These are phyloP conservation scores for Barbus barbus DNA, from an alignment of 2,113 vertebrate species.

Conservation along the genomic window DNA sequence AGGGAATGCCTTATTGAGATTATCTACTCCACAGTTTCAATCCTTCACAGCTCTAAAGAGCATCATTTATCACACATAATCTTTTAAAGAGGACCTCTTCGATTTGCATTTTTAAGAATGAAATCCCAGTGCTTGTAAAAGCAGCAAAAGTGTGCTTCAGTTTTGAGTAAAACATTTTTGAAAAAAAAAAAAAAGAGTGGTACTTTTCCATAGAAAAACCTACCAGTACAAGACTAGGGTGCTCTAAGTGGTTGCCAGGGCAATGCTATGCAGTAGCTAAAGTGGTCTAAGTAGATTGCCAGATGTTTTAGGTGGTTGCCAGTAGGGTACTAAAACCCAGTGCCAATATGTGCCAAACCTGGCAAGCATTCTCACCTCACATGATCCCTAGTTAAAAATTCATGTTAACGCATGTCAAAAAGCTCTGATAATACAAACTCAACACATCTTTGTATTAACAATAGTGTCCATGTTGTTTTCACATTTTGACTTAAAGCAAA, in stretches of 20 bases:
- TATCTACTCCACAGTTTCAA: conserved; percentile 26
- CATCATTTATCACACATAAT: not conserved
- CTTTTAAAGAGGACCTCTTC: not conserved
- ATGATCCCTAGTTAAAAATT: no score
- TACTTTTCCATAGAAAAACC: not conserved
- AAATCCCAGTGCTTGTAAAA: not conserved
- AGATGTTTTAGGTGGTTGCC: not conserved
- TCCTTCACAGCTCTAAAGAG: conserved; percentile 7
- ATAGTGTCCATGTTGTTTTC: no score
- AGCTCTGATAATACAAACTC: no score
- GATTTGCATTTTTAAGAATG: not conserved
- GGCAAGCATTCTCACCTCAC: no score
- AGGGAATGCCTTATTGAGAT: conserved; percentile 25
- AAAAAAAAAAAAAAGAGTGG: not conserved
- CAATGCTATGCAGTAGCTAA: not conserved
- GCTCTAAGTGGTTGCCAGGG: not conserved
- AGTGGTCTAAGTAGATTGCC: not conserved
- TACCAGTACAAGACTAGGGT: not conserved
- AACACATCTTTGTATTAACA: no score
- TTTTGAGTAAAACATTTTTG: not conserved
- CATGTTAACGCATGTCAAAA: no score
- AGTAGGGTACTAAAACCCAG: not conserved
- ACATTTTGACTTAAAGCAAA: no score
- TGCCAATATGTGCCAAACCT: no score
- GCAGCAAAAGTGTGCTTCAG: not conserved